Evolutionary conservation across 1,140 invertebrate genomes (phyloP).

Genomic region (Trissolcus basalis): DNA sequence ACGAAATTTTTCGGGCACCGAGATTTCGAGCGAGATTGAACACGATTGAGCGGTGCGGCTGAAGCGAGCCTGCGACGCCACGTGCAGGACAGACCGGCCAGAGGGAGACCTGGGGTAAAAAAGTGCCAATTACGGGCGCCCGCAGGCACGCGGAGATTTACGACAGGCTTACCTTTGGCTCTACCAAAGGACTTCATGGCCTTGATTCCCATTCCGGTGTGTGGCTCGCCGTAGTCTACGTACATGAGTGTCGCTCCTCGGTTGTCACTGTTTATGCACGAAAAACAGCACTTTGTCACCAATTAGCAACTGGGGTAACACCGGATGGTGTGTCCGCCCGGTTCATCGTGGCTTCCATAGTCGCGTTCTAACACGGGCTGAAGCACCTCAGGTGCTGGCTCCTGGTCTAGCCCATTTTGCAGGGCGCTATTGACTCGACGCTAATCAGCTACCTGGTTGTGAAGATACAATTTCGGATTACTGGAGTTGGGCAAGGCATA

Average conservation of each 20-base stretch:
- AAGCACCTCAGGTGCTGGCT: constrained; percentile 17
- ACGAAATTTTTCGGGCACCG: too few species aligned
- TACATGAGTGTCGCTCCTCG: constrained; percentile 69
- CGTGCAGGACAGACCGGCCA: constrained; percentile 29
- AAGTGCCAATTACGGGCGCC: constrained; percentile 20
- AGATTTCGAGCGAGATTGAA: constrained; percentile 40
- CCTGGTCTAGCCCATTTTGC: constrained; percentile 13
- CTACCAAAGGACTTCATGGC: constrained; percentile 77
- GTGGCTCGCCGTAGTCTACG: constrained; percentile 72
- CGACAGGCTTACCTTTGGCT: constrained; percentile 72
- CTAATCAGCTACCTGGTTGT: too few species aligned
- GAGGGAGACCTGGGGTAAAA: neutral
- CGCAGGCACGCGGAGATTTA: neutral
- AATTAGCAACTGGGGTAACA: constrained; percentile 13
- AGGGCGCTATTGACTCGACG: neutral
- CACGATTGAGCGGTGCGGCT: too few species aligned
- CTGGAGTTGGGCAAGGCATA: too few species aligned
- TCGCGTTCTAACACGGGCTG: neutral
- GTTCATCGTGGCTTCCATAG: constrained; percentile 19
- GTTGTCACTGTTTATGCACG: constrained; percentile 65
- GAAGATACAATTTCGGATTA: too few species aligned
- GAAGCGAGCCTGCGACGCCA: too few species aligned
- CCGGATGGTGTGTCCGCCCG: constrained; percentile 1
- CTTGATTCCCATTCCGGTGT: constrained; percentile 78
- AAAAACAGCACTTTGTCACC: constrained; percentile 54